These are phyloP conservation scores for Euglossa dilemma DNA, from an alignment of 1,140 invertebrate species.

Conservation along the genomic window DNA sequence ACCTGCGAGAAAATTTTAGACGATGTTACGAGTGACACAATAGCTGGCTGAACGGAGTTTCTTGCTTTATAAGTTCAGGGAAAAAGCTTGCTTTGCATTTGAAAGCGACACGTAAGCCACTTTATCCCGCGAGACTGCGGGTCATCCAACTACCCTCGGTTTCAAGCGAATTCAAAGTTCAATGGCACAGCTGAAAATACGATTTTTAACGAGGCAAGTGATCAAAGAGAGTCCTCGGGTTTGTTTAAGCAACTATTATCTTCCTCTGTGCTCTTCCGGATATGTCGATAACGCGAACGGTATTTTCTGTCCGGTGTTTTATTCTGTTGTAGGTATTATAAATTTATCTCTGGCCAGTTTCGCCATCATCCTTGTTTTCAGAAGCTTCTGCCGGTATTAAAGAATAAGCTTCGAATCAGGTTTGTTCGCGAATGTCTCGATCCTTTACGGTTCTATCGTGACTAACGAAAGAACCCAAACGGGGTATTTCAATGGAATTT, in stretches of 20 bases:
- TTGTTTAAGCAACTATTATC: neutral
- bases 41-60: neutral
- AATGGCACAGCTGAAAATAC: neutral
- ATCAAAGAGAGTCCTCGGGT: neutral
- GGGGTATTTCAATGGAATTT: too few relatives aligned
- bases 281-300: neutral
- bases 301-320: neutral
- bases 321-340: neutral
- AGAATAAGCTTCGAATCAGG: too few relatives aligned
- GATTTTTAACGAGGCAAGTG: neutral
- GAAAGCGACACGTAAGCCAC: neutral
- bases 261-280: neutral
- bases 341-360: neutral
- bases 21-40: neutral
- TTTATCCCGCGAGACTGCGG: neutral
- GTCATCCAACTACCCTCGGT: neutral
- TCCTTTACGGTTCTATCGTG: too few relatives aligned
- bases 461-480: too few relatives aligned
- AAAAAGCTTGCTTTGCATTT: slow-evolving; percentile 25
- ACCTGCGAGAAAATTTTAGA: neutral
- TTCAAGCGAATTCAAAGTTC: slow-evolving; percentile 2
- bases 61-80: neutral
- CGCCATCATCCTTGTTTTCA: too few relatives aligned
- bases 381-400: too few relatives aligned
- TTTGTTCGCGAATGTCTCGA: too few relatives aligned